Evolutionary conservation across 1,140 invertebrate species (phyloP), one percentile per base, ranked within the genome.

Genomic region (Drosophila virilis): DNA sequence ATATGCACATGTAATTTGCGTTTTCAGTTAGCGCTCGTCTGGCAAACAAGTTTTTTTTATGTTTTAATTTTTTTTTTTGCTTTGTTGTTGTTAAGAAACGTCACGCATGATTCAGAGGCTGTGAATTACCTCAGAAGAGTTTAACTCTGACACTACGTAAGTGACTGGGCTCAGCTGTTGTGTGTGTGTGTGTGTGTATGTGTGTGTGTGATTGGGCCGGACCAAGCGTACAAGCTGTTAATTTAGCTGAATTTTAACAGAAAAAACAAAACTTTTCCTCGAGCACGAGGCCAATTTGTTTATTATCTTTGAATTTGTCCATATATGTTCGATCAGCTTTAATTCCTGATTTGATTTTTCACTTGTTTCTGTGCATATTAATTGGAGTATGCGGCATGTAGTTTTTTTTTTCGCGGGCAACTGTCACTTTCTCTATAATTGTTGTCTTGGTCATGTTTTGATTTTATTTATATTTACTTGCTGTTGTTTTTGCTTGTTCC

Each of bases 391-490:
- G 33, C 17, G 45, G 54, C 48, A 32, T 50, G 48, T 13, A n/a
- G 51, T 33, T 67, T 35, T 37, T 59, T 37, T 46, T 37, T 61
- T 54, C 0, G n/a, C 13, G 46, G 17, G 42, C 67, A 74, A 43
- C 35, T 59, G 72, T 76, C 51, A 78, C 78, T 86, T 86, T 85
- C 82, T 78, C 82, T 64, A 73, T 86, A 85, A 86, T 85, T 78
- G 78, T 85, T 86, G 78, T 73, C 65, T 84, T 77, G 72, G 59
- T 55, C 61, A 71, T 77, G 46, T 70, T 75, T 62, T 35, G 57
- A 69, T 57, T 69, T 74, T 69, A 74, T 69, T 74, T 74, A 69
- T 69, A 69, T 68, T 60, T 51, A 70, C 64, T 74, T 75, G 37
- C 50, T 40, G 45, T 62, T 35, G 38, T 45, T 64, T 40, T 61